phyloP scores from a whole-genome alignment of 2,888 invertebrate genomes.

The Nomada goodeniana region DNA sequence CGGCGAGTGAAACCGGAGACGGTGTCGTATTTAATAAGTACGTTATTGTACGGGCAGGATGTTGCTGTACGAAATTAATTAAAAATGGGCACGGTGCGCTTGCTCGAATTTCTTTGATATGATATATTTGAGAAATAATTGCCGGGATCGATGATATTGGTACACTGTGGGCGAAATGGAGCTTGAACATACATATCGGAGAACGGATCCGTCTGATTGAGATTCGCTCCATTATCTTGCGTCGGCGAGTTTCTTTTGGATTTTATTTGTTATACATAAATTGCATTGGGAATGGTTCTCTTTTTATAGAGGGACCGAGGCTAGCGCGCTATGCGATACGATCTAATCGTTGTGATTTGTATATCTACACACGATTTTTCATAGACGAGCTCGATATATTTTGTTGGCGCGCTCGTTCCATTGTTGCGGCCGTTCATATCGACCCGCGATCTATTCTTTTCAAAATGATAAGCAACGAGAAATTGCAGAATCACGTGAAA shows the following conservation, averaged over 20 bases:
- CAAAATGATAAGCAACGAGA: not conserved
- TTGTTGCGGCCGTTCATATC: not conserved
- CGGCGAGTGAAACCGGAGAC: too few relatives aligned
- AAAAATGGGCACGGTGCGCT: too few relatives aligned
- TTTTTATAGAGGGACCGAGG: not conserved
- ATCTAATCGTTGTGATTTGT: slow-evolving; percentile 31
- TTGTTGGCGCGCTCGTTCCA: not conserved
- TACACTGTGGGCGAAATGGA: too few relatives aligned
- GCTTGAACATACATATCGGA: not conserved
- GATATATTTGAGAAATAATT: too few relatives aligned
- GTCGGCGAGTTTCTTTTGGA: not conserved
- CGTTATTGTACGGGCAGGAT: too few relatives aligned
- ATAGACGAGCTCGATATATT: not conserved
- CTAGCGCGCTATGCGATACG: not conserved
- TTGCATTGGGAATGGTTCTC: not conserved
- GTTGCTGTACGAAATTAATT: too few relatives aligned
- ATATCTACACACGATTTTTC: not conserved
- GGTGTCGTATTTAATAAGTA: too few relatives aligned
- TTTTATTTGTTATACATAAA: not conserved
- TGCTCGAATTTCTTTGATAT: too few relatives aligned
- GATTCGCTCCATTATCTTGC: not conserved
- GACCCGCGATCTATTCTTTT: not conserved
- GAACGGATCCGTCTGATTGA: not conserved
- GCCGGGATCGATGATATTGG: too few relatives aligned
- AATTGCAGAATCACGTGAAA: not conserved